Evolutionary conservation across 1,140 invertebrate species (phyloP), one percentile per base, ranked within the genome.

Genomic region (Trachymyrmex septentrionalis): DNA sequence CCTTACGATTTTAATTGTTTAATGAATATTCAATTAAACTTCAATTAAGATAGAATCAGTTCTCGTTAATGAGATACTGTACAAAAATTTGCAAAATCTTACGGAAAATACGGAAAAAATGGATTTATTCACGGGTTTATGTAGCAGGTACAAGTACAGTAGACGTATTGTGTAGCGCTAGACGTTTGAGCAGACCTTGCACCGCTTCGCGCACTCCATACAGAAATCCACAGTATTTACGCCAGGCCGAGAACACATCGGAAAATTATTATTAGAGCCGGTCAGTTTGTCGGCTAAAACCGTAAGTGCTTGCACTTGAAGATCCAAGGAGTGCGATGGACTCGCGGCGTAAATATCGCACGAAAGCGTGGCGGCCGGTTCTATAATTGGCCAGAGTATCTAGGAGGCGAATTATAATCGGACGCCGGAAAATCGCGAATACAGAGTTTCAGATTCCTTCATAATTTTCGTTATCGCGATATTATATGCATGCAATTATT

Each of bases 281-380:
- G 61, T 86, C 85, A 78, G 85, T 48, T 77, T 80, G 48, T 67
- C 50, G 85, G 75, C 85, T 86, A 86, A 80, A 86, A 59, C 6
- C 38, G 85, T 86, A 66, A 80, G 59, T 67, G 85, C 53, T 86
- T 86, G 85, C 85, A 86, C 85, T 86, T 86, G 85, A 86, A 86
- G 85, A 78, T 86, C 57, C 71, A 38, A 63, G 38, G 24, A 76
- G 81, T 84, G 71, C 81, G 81, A 85, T 85, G 81, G 81, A 85
- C 81, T 85, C 71, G 9, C 3, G 71, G 71, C 57, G 59, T 85
- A 85, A 85, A 85, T 85, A 85, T 63, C 67, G 38, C 81, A 9
- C 57, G 71, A 61, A 53, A 85, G 14, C 71, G 71, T 85, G 57
- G 81, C 55, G 34, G 81, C 24, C 55, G 71, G 12, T 76, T 75